phyloP scores from a whole-genome alignment of 2,888 invertebrate genomes.

The Drosophila bunnanda region DNA sequence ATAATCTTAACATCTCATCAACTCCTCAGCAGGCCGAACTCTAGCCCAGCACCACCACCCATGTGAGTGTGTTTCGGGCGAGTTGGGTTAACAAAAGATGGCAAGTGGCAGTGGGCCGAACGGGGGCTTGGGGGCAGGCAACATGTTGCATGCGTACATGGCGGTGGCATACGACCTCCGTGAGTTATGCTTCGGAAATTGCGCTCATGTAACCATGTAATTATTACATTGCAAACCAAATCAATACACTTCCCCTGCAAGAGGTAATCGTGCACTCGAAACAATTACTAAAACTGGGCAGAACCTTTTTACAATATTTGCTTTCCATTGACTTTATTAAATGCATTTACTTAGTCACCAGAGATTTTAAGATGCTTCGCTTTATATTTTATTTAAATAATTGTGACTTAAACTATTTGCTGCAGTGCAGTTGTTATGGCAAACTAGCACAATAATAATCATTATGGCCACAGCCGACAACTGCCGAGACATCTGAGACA shows the following conservation, averaged over 20 bases:
- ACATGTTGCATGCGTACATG: slow-evolving; percentile 65
- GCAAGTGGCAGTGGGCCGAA: background rate
- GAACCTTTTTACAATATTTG: background rate
- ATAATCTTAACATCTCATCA: slow-evolving; percentile 78
- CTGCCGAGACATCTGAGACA: slow-evolving; percentile 23
- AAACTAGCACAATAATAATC: slow-evolving; percentile 46
- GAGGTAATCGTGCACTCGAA: slow-evolving; percentile 4
- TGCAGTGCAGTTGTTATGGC: background rate
- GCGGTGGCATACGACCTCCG: slow-evolving; percentile 21
- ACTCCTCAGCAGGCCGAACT: slow-evolving; percentile 59
- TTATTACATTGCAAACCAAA: slow-evolving; percentile 70
- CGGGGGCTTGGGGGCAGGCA: slow-evolving; percentile 21
- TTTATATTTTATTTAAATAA: background rate
- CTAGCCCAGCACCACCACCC: slow-evolving; percentile 32
- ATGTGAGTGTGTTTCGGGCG: slow-evolving; percentile 16
- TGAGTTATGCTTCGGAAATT: slow-evolving; percentile 70
- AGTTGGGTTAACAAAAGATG: slow-evolving; percentile 10
- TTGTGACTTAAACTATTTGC: background rate
- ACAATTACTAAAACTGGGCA: too few relatives aligned
- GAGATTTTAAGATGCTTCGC: too few relatives aligned
- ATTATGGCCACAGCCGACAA: slow-evolving; percentile 35
- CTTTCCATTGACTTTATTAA: too few relatives aligned
- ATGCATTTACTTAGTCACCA: too few relatives aligned
- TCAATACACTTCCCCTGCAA: slow-evolving; percentile 58
- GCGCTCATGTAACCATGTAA: slow-evolving; percentile 69